These are phyloP conservation scores for Scolanthus callimorphus DNA, from an alignment of 92 coral and sea anemone genomes.

Conservation along the genomic window DNA sequence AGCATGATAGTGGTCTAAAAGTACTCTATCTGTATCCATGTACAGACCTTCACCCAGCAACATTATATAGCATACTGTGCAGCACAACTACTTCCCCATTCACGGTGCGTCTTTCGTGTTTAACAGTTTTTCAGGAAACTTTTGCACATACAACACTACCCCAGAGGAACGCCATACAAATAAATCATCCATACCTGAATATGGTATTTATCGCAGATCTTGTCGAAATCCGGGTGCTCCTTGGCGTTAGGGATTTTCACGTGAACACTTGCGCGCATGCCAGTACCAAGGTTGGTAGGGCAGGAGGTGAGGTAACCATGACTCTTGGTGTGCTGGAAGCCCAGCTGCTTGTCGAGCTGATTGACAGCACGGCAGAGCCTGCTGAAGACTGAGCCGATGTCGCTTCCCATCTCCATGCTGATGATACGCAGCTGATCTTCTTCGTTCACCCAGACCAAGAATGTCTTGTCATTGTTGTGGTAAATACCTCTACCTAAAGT, in stretches of 20 bases:
- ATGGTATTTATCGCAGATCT: slow-evolving; percentile 63
- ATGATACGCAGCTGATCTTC: slow-evolving; percentile 92
- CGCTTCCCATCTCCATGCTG: slow-evolving; percentile 90
- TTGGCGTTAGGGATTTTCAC: slow-evolving; percentile 85
- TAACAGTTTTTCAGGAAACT: no score
- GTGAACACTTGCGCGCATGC: slow-evolving; percentile 96
- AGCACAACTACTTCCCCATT: no score
- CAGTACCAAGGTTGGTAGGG: slow-evolving; percentile 94
- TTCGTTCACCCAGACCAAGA: slow-evolving; percentile 94
- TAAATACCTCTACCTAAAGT: slow-evolving; percentile 78
- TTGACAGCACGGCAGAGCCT: slow-evolving; percentile 83
- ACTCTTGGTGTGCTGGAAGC: slow-evolving; percentile 62
- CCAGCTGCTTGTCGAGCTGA: slow-evolving; percentile 73
- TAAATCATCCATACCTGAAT: no score
- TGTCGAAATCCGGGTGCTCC: slow-evolving; percentile 70
- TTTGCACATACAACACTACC: no score
- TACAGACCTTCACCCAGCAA: no score
- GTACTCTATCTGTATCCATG: no score
- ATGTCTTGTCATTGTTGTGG: slow-evolving; percentile 78
- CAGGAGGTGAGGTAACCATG: slow-evolving; percentile 89
- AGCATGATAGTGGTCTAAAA: no score
- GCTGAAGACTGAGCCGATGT: slow-evolving; percentile 76
- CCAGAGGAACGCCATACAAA: no score
- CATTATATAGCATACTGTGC: no score
- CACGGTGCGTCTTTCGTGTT: no score